Conservation (phyloP, 2,888 invertebrate species). For the Hipparchia sbordonii region DNA sequence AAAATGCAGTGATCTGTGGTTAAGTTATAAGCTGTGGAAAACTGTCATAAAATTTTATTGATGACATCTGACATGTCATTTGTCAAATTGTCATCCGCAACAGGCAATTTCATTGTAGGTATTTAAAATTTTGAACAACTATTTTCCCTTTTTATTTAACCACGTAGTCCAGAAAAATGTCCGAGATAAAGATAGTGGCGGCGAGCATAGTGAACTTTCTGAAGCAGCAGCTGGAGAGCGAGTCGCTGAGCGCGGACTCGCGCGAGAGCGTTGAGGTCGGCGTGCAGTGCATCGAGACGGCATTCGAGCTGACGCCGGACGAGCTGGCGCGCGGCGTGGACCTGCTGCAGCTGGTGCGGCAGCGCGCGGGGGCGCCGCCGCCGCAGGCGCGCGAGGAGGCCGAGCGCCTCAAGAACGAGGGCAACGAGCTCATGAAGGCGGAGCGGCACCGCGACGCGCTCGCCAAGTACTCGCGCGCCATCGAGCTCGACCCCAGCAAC, state of each 20-base stretch:
- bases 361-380: constrained; percentile 47
- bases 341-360: constrained; percentile 61
- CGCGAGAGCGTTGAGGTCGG: constrained; percentile 95
- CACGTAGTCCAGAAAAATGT: constrained; percentile 52
- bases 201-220: constrained; percentile 83
- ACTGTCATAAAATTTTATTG: not conserved
- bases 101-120: not conserved
- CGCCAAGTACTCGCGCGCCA: constrained; percentile 93
- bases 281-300: constrained; percentile 96
- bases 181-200: constrained; percentile 74
- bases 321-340: constrained; percentile 67
- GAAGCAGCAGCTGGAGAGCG: constrained; percentile 79
- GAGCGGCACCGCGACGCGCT: constrained; percentile 92
- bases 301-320: constrained; percentile 87
- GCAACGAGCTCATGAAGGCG: constrained; percentile 94
- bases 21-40: not conserved
- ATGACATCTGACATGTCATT: constrained; percentile 26
- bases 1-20: not conserved
- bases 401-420: constrained; percentile 93
- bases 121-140: not conserved
- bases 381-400: constrained; percentile 84
- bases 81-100: constrained; percentile 8
- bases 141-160: not conserved
- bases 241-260: constrained; percentile 68
- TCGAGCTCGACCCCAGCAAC: constrained; percentile 92